Conservation (phyloP, 2,888 invertebrate species). For the Troides aeacus region DNA sequence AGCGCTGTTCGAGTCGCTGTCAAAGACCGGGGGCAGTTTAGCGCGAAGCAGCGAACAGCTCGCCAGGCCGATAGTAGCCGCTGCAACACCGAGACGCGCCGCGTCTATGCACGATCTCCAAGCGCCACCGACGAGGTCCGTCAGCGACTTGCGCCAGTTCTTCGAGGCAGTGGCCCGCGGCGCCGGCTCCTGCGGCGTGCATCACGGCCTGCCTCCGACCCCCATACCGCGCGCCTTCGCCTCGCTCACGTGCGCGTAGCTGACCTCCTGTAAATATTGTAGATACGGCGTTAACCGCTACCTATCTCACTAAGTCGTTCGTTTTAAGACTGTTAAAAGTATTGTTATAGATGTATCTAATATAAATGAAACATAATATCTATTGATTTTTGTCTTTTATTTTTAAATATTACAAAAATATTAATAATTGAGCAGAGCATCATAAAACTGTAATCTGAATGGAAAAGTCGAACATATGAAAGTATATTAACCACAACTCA, state of each 20-base stretch:
- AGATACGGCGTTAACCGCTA: conserved; percentile 70
- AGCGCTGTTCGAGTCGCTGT: conserved; percentile 85
- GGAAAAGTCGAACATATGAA: no score
- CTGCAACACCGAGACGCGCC: conserved; percentile 80
- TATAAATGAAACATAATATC: conserved; percentile 68
- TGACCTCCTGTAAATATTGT: conserved; percentile 63
- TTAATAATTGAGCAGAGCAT: neutral
- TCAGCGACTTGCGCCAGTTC: conserved; percentile 85
- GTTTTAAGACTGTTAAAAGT: conserved; percentile 80
- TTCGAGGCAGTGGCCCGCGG: conserved; percentile 82
- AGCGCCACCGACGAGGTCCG: conserved; percentile 77
- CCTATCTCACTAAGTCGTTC: conserved; percentile 73
- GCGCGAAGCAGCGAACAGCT: conserved; percentile 83
- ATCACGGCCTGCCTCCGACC: conserved; percentile 62
- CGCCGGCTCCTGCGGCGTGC: conserved; percentile 51
- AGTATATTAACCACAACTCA: no score
- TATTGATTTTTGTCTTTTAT: conserved; percentile 41
- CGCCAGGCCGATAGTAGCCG: conserved; percentile 57
- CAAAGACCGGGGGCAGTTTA: conserved; percentile 81
- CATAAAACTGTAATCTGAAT: no score
- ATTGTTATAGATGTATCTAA: conserved; percentile 76
- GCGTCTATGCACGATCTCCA: conserved; percentile 84
- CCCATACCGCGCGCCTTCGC: conserved; percentile 62
- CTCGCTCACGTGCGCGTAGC: conserved; percentile 69
- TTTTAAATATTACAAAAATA: conserved; percentile 7